These are phyloP conservation scores for Belgica antarctica DNA, from an alignment of 2,888 invertebrate genomes.

Conservation along the genomic window DNA sequence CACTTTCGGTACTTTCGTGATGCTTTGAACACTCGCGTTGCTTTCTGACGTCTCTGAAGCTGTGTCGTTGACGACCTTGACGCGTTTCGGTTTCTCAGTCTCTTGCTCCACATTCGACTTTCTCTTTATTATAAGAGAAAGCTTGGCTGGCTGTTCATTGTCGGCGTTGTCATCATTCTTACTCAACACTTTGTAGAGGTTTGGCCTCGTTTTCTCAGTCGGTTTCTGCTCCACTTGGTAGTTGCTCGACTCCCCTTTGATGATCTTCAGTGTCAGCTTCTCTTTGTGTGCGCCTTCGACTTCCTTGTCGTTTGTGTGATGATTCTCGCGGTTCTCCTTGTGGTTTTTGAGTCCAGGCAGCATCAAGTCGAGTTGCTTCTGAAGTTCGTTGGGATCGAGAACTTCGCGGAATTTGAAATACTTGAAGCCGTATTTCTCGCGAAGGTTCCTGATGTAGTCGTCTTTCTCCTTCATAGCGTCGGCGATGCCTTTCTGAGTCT, in stretches of 20 bases:
- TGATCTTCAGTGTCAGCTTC: conserved; percentile 53
- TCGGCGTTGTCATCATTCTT: conserved; percentile 15
- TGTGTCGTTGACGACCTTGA: background rate
- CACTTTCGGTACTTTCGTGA: background rate
- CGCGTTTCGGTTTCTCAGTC: background rate
- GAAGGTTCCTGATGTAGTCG: conserved; percentile 29
- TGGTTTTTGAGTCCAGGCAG: conserved; percentile 54
- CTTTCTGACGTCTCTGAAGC: conserved; percentile 19
- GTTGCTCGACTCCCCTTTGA: conserved; percentile 47
- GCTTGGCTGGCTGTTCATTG: background rate
- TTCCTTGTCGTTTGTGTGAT: background rate
- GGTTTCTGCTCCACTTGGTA: background rate
- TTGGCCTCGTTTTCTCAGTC: background rate
- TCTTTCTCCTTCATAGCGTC: conserved; percentile 32
- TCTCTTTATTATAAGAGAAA: background rate
- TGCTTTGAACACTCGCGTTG: background rate
- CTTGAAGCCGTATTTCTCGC: conserved; percentile 48
- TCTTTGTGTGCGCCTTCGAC: conserved; percentile 43
- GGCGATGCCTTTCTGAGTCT: conserved; percentile 50
- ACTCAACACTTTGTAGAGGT: conserved; percentile 2
- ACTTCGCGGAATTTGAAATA: conserved; percentile 70
- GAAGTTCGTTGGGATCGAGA: conserved; percentile 63
- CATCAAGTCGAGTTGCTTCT: conserved; percentile 65
- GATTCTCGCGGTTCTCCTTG: conserved; percentile 46
- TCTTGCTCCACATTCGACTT: conserved; percentile 22